Base-by-base conservation (phyloP, 2,113 vertebrate genomes). In the Tapirus terrestris region DNA sequence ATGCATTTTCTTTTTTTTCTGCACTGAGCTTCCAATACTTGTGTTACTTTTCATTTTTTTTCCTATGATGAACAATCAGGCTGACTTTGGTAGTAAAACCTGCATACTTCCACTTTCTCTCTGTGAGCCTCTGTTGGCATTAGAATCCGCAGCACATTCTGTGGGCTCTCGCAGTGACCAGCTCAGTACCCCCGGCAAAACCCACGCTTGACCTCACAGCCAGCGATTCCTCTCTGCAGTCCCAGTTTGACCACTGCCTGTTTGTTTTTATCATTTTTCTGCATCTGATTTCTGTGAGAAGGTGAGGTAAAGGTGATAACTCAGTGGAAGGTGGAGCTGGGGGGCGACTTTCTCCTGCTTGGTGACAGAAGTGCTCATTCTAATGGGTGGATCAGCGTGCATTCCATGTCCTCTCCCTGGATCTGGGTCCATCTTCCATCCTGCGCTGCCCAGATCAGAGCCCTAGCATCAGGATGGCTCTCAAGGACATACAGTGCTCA, bases 401-500 rank as follows among this genome's bases (percentile, higher is more conserved):
- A 2, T 17, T 16, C 5, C 9, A 12, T 27, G 16, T 67, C n/a
- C 27, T 45, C 61, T 58, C 88, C 8, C 0, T 0, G 29, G 53
- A 25, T 91, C 75, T 33, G 3, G 8, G 31, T 81, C n/a, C 1
- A 21, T n/a, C 31, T 39, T 45, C 25, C 14, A 9, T 23, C 77
- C 73, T 0, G 3, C 27, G 5, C 77, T 48, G 23, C 33, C 68
- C 51, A 5, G 7, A 3, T 14, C 51, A 18, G 13, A 33, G n/a
- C 48, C 20, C 27, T 3, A 1, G 27, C 10, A 1, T 36, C 53
- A 16, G 45, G 27, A 39, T 33, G 8, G 8, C 58, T 25, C 36
- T 75, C 43, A 4, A 29, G 20, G 85, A n/a, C 7, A 2, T 21
- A 6, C 6, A 0, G 1, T 0, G 2, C 29, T 33, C 45, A 2